Conservation (phyloP, 2,888 invertebrate species). For the Campaea margaritaria region DNA sequence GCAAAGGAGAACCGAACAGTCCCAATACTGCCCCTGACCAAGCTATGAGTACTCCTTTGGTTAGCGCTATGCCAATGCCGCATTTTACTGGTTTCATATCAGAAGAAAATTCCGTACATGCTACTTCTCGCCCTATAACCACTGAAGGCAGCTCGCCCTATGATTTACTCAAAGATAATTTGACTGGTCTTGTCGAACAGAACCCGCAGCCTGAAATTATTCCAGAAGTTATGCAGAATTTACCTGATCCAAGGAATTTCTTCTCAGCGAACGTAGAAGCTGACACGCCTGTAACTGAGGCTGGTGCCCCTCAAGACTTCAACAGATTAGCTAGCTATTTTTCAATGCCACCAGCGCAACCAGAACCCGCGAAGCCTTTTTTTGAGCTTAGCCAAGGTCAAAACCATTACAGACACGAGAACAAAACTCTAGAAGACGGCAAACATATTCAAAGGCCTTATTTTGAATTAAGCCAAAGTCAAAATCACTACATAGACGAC, state of each 20-base stretch:
- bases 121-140: too few relatives aligned
- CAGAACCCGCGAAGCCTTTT: constrained; percentile 77
- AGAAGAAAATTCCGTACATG: too few relatives aligned
- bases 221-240: constrained; percentile 30
- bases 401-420: constrained; percentile 70
- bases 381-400: constrained; percentile 81
- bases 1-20: background rate
- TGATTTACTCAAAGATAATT: constrained; percentile 22
- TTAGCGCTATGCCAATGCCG: constrained; percentile 22
- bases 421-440: background rate
- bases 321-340: constrained; percentile 78
- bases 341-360: constrained; percentile 65
- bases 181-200: constrained; percentile 1
- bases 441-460: constrained; percentile 53
- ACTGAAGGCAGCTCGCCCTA: background rate
- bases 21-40: constrained; percentile 1
- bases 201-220: constrained; percentile 21
- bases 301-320: constrained; percentile 48
- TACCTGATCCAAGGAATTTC: constrained; percentile 68
- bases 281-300: constrained; percentile 14
- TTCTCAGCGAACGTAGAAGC: constrained; percentile 49
- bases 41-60: background rate
- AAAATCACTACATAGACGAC: constrained; percentile 41
- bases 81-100: background rate
- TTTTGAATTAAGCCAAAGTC: constrained; percentile 72